A percentile compares a stretch with the other conserved stretches of the same genome.
Evolutionary conservation across 2,113 vertebrate species (phyloP).

Genomic region (Tapirus terrestris): DNA sequence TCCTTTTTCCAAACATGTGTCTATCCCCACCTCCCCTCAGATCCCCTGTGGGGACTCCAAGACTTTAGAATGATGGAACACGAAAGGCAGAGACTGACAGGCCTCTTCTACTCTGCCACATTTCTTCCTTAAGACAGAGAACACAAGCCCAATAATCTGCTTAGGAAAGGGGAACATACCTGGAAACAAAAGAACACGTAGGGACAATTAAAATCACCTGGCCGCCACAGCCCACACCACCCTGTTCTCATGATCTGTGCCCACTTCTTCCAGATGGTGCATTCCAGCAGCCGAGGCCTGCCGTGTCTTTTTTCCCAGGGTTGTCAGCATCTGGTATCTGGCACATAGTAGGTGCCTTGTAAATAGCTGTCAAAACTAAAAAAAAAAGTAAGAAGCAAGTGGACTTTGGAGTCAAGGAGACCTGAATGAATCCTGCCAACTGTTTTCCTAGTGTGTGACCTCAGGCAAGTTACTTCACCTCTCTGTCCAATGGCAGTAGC

Average conservation of each 20-base stretch:
- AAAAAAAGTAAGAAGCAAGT: background rate
- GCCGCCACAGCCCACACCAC: background rate
- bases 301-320: rapidly evolving
- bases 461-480: background rate
- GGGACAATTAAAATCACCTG: background rate
- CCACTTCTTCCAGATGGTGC: background rate
- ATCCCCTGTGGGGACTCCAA: background rate
- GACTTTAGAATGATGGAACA: background rate
- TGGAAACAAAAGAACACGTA: background rate
- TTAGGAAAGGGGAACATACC: background rate
- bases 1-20: background rate
- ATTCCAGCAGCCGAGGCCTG: background rate
- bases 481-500: background rate
- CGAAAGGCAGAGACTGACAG: background rate
- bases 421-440: background rate
- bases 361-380: background rate
- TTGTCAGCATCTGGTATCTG: background rate
- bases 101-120: background rate
- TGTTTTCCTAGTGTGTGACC: background rate
- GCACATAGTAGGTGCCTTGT: background rate
- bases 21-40: background rate
- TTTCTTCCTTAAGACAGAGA: background rate
- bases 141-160: background rate
- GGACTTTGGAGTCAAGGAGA: background rate
- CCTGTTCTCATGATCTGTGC: background rate